phyloP scores from a whole-genome alignment of 2,797 vertebrate species.

The Eremophila alpestris region DNA sequence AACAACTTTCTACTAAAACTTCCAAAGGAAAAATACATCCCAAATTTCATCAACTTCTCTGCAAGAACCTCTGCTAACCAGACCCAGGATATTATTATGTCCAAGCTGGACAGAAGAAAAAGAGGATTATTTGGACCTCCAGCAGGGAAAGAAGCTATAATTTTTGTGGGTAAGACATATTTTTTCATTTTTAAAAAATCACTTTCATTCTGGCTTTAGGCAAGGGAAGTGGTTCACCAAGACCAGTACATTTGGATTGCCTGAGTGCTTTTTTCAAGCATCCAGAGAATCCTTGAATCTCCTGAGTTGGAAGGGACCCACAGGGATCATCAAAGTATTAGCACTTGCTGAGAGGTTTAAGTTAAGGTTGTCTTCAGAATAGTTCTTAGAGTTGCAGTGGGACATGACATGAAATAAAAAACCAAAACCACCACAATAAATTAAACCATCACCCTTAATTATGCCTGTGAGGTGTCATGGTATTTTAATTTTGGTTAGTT shows the following conservation, averaged over 20 bases:
- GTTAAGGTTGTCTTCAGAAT: neutral
- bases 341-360: neutral
- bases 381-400: neutral
- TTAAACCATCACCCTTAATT: neutral
- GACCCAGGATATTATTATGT: constrained; percentile 93
- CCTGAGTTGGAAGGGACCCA: neutral
- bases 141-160: constrained; percentile 84
- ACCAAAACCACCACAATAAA: neutral
- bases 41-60: constrained; percentile 92
- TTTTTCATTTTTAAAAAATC: neutral
- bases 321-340: neutral
- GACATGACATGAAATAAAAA: neutral
- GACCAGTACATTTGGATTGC: neutral
- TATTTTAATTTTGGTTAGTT: neutral
- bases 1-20: constrained; percentile 87
- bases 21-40: constrained; percentile 84
- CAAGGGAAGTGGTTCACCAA: neutral
- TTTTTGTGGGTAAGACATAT: constrained; percentile 87
- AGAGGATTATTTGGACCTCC: constrained; percentile 91
- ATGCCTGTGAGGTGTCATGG: neutral
- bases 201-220: neutral
- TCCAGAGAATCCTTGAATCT: neutral
- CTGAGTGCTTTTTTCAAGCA: neutral
- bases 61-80: constrained; percentile 91
- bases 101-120: constrained; percentile 88